These are phyloP conservation scores for Amniataba percoides DNA, from an alignment of 2,797 vertebrate genomes.

Conservation along the genomic window DNA sequence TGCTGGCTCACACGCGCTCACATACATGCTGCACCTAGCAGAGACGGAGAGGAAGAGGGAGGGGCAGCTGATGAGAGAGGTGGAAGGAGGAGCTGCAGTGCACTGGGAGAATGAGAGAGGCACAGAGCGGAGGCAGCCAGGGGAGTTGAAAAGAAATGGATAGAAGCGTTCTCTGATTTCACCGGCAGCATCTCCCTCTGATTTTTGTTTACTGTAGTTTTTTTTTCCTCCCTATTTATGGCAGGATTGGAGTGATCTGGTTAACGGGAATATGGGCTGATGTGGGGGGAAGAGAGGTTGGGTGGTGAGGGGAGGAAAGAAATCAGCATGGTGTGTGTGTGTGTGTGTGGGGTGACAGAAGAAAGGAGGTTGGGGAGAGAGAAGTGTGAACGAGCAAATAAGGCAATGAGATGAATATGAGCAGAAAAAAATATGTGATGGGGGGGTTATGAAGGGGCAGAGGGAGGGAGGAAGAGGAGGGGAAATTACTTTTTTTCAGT, in stretches of 20 bases:
- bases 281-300: not conserved
- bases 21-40: slow-evolving; percentile 84
- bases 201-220: slow-evolving; percentile 57
- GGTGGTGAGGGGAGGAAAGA: not conserved
- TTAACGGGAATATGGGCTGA: slow-evolving; percentile 16
- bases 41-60: slow-evolving; percentile 73
- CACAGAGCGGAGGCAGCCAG: slow-evolving; percentile 61
- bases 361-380: slow-evolving; percentile 43
- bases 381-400: slow-evolving; percentile 48
- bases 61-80: slow-evolving; percentile 76
- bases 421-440: slow-evolving; percentile 18
- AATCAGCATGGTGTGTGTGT: not conserved
- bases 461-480: slow-evolving; percentile 19
- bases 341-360: slow-evolving; percentile 25
- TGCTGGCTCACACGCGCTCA: slow-evolving; percentile 79
- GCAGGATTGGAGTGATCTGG: slow-evolving; percentile 29
- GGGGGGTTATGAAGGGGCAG: slow-evolving; percentile 3
- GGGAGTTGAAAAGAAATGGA: slow-evolving; percentile 64
- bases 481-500: slow-evolving; percentile 39
- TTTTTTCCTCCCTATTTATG: slow-evolving; percentile 30
- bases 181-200: slow-evolving; percentile 44
- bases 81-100: slow-evolving; percentile 84
- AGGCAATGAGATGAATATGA: slow-evolving; percentile 31
- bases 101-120: slow-evolving; percentile 74
- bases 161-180: slow-evolving; percentile 68